Base-by-base conservation (phyloP, 2,797 vertebrate genomes). In the Rhinoraja longicauda region DNA sequence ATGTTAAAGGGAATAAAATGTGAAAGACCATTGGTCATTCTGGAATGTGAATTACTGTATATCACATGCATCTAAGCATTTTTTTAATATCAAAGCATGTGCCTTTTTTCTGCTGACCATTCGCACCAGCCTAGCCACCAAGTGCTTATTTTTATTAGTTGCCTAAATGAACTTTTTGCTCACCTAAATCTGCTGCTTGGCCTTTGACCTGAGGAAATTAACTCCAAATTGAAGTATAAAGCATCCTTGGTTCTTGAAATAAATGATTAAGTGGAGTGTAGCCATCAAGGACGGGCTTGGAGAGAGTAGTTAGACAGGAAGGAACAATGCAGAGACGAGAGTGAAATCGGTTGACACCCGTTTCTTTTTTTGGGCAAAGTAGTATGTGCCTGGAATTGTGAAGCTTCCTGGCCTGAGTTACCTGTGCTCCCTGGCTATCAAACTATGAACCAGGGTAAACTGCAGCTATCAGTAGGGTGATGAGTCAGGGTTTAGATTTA, bases 191-290 rank as follows among this genome's bases (percentile, higher is more conserved):
- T 92, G 67, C 36, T 75, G 1, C 90, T 92, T 92, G 90, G 75
- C 39, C 90, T 92, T 92, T 92, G 90, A 92, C 70, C 90, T 72
- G 39, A 92, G 70, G 70, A 57, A 92, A 92, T 36, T 92, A 92
- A 53, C 70, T 73, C 70, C 45, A 75, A 73, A 53, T 73, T 73
- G 39, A 32, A 64, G 26, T 92, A 53, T 73, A 75, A n/a, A 24
- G 39, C 70, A 92, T 19, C 21, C 1, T 92, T 57, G 39, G 67
- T 36, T 88, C n/a, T 59, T 67, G n/a, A 29, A 88, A 88, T 32
- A 64, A 88, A 88, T 32, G 17, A 88, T 59, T 15, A 2, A 36
- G 59, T 67, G 36, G 1, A 17, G 32, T 53, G 21, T 4, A 53
- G 45, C 90, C 15, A 29, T 7, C 32, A 21, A 26, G 10, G 7